phyloP scores from a whole-genome alignment of 2,797 vertebrate genomes.

The Leptoclinus maculatus region DNA sequence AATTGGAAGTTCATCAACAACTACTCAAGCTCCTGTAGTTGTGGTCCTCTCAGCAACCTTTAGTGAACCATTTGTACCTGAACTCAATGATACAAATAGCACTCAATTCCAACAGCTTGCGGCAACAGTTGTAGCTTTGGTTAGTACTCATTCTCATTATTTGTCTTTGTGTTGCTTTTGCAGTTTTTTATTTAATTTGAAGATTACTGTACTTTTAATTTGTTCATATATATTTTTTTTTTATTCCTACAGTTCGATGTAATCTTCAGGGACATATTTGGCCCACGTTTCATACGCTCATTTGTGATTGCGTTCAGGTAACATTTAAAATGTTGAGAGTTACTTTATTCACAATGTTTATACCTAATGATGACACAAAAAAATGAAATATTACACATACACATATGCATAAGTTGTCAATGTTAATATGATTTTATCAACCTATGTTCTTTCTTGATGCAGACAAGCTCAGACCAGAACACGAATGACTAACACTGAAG shows the following conservation, averaged over 20 bases:
- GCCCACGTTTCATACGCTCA: neutral
- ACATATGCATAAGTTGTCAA: neutral
- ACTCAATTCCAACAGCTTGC: neutral
- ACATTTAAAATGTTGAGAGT: neutral
- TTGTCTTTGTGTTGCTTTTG: neutral
- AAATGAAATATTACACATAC: neutral
- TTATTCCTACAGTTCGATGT: conserved; percentile 6
- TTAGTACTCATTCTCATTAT: conserved; percentile 7
- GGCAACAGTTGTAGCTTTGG: neutral
- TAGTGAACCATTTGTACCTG: neutral
- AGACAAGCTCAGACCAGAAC: accelerated
- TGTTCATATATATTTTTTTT: too few species aligned
- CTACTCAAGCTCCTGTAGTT: neutral
- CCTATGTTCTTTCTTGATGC: neutral
- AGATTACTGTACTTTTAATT: neutral
- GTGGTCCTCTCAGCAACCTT: neutral
- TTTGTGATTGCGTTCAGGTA: conserved; percentile 23
- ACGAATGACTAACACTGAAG: neutral
- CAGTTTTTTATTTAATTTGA: neutral
- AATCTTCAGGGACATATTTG: neutral
- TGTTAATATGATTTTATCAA: neutral
- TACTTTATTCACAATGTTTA: neutral
- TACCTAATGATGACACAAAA: neutral
- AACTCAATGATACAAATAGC: neutral
- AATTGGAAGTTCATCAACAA: too few species aligned